phyloP scores from a whole-genome alignment of 2,888 invertebrate species.

The Masnerella sp. region DNA sequence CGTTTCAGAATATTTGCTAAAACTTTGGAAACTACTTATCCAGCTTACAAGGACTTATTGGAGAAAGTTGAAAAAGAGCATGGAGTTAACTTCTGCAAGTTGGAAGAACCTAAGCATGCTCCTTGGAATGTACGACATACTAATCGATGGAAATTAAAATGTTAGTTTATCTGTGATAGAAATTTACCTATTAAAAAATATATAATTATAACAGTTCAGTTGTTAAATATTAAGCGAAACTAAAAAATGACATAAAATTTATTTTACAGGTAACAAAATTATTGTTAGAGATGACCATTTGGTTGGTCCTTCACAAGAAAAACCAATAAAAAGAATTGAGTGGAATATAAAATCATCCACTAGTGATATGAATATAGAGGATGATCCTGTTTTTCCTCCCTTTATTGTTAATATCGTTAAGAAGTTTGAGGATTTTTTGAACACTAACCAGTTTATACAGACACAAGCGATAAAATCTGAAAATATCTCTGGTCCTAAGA shows the following conservation, averaged over 20 bases:
- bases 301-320: background rate
- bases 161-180: slow-evolving; percentile 65
- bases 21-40: slow-evolving; percentile 71
- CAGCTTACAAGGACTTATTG: slow-evolving; percentile 71
- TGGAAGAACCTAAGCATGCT: slow-evolving; percentile 69
- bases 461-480: slow-evolving; percentile 40
- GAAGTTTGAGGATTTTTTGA: slow-evolving; percentile 67
- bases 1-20: slow-evolving; percentile 70
- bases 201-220: no score
- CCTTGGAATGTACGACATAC: slow-evolving; percentile 70
- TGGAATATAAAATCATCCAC: slow-evolving; percentile 43
- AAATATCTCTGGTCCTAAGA: slow-evolving; percentile 10
- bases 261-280: slow-evolving; percentile 36
- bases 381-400: slow-evolving; percentile 68
- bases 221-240: no score
- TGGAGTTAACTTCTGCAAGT: slow-evolving; percentile 67
- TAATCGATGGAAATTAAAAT: slow-evolving; percentile 75
- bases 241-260: no score
- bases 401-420: slow-evolving; percentile 73
- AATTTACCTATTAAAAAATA: no score
- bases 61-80: slow-evolving; percentile 67
- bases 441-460: slow-evolving; percentile 61
- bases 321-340: slow-evolving; percentile 33
- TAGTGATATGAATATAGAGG: slow-evolving; percentile 69
- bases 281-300: slow-evolving; percentile 23